These are phyloP conservation scores for Acomys russatus DNA, from an alignment of 2,797 vertebrate genomes.

Conservation along the genomic window DNA sequence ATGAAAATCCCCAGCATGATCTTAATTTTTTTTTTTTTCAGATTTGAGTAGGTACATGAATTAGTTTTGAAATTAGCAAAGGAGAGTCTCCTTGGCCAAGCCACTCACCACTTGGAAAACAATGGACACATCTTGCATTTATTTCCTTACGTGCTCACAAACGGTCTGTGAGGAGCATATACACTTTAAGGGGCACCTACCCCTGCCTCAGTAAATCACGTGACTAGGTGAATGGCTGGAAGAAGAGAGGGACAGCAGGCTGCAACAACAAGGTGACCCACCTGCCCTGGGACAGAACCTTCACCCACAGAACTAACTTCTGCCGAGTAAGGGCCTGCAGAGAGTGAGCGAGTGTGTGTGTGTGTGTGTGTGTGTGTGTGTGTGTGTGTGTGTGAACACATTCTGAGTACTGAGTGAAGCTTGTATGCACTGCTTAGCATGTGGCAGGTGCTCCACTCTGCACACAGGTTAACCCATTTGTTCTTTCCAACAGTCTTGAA, in stretches of 20 bases:
- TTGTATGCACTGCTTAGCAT: accelerated
- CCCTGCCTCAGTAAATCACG: not conserved
- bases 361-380: too few relatives aligned
- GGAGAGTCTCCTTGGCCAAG: not conserved
- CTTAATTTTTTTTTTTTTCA: not conserved
- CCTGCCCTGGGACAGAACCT: not conserved
- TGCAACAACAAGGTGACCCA: not conserved
- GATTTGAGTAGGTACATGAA: not conserved
- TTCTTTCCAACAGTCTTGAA: not conserved
- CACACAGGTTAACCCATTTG: not conserved
- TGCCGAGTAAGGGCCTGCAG: not conserved
- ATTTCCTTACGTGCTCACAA: not conserved
- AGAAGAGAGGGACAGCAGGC: not conserved
- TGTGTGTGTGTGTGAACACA: not conserved
- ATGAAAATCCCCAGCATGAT: not conserved
- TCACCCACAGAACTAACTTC: accelerated
- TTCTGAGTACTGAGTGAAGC: not conserved
- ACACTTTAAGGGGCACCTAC: not conserved
- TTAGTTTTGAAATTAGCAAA: conserved; percentile 1
- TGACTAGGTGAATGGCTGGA: not conserved
- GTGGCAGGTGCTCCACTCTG: not conserved
- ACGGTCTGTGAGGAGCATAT: not conserved
- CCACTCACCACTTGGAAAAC: not conserved
- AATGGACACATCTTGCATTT: not conserved
- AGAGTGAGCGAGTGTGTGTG: not conserved